Evolutionary conservation across 37 sponge, comb jelly and placozoan genomes (phyloP).

Genomic region (Mnemiopsis leidyi): DNA sequence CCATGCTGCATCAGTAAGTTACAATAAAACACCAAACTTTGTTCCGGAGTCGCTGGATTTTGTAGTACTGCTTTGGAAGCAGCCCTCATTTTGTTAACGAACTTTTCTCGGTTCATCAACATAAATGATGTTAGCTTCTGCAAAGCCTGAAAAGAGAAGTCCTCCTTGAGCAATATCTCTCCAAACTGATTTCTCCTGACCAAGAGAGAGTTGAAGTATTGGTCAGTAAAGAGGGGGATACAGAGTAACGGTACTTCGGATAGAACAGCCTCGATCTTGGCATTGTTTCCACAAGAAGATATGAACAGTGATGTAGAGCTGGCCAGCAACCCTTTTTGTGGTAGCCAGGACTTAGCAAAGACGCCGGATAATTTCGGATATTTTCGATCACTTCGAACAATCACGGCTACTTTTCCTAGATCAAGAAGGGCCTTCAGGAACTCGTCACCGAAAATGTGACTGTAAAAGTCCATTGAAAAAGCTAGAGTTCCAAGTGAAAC

Average conservation of each 20-base stretch:
- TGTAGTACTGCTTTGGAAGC: neutral
- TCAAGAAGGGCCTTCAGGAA: neutral
- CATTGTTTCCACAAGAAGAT: slow-evolving; percentile 21
- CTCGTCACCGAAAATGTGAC: neutral
- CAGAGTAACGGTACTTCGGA: neutral
- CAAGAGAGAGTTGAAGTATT: slow-evolving; percentile 37
- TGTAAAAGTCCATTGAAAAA: neutral
- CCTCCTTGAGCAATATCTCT: neutral
- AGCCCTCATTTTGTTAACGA: neutral
- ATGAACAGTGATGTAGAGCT: neutral
- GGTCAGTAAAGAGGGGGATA: slow-evolving; percentile 20
- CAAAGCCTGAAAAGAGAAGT: neutral
- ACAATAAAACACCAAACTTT: neutral
- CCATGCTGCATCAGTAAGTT: neutral
- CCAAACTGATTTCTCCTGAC: slow-evolving; percentile 5
- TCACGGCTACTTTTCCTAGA: neutral
- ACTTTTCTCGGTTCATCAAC: neutral
- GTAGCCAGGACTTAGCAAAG: neutral
- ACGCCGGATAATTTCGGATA: neutral
- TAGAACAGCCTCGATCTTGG: neutral
- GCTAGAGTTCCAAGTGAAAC: neutral
- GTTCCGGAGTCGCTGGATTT: neutral
- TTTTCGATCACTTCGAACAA: neutral
- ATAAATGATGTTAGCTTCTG: neutral
- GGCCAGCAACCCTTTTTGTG: neutral